Evolutionary conservation across 1,140 invertebrate species (phyloP).

Genomic region (Caenorhabditis remanei): DNA sequence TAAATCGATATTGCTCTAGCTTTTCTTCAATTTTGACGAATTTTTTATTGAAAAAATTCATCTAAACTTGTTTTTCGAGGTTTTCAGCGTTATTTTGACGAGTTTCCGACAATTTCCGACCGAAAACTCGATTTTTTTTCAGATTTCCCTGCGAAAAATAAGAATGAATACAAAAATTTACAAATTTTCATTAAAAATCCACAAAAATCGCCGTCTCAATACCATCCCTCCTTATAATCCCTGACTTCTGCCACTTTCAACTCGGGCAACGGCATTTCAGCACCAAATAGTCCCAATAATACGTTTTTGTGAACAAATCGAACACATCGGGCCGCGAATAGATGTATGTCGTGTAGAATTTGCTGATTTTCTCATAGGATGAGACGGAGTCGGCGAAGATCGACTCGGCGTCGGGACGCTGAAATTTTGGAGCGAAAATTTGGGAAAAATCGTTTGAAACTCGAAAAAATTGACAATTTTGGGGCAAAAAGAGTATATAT

Average conservation of each 20-base stretch:
- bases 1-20: too few relatives aligned
- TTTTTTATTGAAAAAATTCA: too few relatives aligned
- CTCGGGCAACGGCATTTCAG: neutral
- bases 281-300: constrained; percentile 28
- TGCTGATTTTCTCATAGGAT: constrained; percentile 12
- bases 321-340: neutral
- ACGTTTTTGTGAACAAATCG: constrained; percentile 24
- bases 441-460: neutral
- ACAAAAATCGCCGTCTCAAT: neutral
- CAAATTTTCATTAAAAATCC: too few relatives aligned
- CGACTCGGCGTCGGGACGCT: constrained; percentile 12
- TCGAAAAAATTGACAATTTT: too few relatives aligned
- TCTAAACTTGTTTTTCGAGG: neutral
- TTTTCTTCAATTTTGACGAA: too few relatives aligned
- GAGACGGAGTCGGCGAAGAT: neutral
- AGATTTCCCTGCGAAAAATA: too few relatives aligned
- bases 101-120: neutral
- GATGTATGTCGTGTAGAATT: constrained; percentile 11
- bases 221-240: constrained; percentile 47
- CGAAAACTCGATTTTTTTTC: too few relatives aligned
- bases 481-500: too few relatives aligned
- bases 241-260: constrained; percentile 4
- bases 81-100: neutral
- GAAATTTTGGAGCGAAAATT: neutral
- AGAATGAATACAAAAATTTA: too few relatives aligned